These are phyloP conservation scores for Zosterops hypoxanthus DNA, from an alignment of 2,113 vertebrate species.

Conservation along the genomic window DNA sequence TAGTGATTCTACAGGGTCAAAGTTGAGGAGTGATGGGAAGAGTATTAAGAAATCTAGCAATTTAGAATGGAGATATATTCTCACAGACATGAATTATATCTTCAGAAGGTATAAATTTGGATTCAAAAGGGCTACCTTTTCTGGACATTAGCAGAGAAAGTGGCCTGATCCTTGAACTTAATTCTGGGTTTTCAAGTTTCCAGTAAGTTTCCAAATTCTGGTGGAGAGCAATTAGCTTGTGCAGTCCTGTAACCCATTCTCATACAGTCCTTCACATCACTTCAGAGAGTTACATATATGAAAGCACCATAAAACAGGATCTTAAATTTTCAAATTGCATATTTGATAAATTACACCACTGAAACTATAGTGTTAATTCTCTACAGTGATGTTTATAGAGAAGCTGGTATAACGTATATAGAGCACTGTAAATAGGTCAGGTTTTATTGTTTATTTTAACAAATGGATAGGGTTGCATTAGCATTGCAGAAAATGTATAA, in stretches of 20 bases:
- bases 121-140: not conserved
- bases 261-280: not conserved
- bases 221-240: not conserved
- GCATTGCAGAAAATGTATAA: constrained; percentile 81
- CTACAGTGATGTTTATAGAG: constrained; percentile 19
- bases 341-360: constrained; percentile 17
- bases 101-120: not conserved
- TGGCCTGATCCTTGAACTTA: not conserved
- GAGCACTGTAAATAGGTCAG: constrained; percentile 72
- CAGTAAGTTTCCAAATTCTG: not conserved
- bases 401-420: constrained; percentile 24
- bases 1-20: constrained; percentile 56
- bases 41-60: constrained; percentile 73
- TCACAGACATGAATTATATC: constrained; percentile 48
- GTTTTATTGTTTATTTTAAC: constrained; percentile 82
- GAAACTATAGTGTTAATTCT: constrained; percentile 45
- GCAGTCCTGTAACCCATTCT: not conserved
- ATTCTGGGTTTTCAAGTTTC: not conserved
- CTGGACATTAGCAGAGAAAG: not conserved
- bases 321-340: constrained; percentile 7
- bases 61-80: constrained; percentile 67
- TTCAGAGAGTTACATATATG: not conserved
- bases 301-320: not conserved
- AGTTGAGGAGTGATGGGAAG: constrained; percentile 60
- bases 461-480: constrained; percentile 78